A percentile compares a stretch with the other conserved stretches of the same genome.
These are phyloP conservation scores for Oceanites oceanicus DNA, from an alignment of 2,113 vertebrate genomes.

Conservation along the genomic window DNA sequence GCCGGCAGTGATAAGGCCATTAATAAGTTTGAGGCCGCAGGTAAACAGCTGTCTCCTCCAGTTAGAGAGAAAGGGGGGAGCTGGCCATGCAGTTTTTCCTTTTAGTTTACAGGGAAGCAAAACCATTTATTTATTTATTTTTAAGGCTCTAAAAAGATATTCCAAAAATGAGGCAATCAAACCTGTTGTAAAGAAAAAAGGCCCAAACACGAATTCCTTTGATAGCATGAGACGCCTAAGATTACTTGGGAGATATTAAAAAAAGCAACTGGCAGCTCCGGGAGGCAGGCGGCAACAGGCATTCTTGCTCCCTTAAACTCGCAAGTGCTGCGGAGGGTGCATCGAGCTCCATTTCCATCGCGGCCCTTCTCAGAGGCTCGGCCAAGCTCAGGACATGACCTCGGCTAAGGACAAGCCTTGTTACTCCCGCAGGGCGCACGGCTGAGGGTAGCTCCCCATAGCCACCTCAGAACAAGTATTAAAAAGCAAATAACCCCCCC, in stretches of 20 bases:
- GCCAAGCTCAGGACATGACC: fast-evolving
- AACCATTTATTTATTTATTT: background rate
- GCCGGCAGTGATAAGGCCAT: background rate
- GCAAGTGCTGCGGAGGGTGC: fast-evolving
- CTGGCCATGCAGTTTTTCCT: background rate
- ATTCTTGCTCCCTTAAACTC: background rate
- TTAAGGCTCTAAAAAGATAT: background rate
- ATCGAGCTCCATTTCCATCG: background rate
- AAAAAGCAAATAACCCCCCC: background rate
- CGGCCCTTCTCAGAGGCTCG: fast-evolving
- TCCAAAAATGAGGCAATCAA: background rate
- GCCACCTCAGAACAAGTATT: background rate
- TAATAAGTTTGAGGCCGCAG: background rate
- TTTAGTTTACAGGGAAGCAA: background rate
- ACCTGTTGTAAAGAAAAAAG: background rate
- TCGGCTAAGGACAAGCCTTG: background rate
- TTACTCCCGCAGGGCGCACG: fast-evolving
- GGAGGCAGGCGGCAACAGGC: background rate
- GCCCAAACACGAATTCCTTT: background rate
- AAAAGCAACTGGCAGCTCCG: background rate
- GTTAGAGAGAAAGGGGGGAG: background rate
- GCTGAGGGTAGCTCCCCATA: background rate
- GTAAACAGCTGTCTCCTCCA: background rate
- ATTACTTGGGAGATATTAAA: background rate
- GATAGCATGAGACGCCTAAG: fast-evolving